Conservation (phyloP, 2,797 vertebrate genomes). For the Malacoctenus gilli region DNA sequence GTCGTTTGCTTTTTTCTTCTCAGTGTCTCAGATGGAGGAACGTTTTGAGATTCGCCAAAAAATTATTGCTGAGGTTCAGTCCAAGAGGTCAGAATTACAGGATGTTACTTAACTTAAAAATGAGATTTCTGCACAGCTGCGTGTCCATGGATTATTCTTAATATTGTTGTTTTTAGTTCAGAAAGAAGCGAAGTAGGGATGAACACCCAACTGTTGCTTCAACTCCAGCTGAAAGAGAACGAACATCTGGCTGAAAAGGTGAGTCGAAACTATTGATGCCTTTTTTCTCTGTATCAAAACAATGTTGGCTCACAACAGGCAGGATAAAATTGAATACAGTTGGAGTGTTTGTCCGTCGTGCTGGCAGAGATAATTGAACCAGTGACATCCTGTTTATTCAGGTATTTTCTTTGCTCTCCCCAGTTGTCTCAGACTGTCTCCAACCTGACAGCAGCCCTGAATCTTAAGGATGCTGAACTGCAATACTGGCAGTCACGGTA, state of each 20-base stretch:
- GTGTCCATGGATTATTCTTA: background rate
- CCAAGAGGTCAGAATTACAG: conserved; percentile 56
- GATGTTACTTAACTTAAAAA: background rate
- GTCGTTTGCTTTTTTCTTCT: conserved; percentile 13
- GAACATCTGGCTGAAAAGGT: conserved; percentile 77
- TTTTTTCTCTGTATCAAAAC: no score
- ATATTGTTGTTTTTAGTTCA: conserved; percentile 50
- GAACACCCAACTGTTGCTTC: conserved; percentile 50
- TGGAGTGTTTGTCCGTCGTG: conserved; percentile 1
- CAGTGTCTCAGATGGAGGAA: conserved; percentile 77
- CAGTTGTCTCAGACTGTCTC: conserved; percentile 79
- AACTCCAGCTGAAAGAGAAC: conserved; percentile 73
- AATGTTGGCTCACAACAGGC: no score
- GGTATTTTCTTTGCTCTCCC: conserved; percentile 5
- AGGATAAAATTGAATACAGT: no score
- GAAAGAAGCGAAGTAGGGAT: conserved; percentile 38
- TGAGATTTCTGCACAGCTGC: background rate
- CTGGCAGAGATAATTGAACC: conserved; percentile 1
- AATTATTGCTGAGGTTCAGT: conserved; percentile 66
- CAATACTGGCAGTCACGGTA: conserved; percentile 83
- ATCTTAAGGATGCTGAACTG: conserved; percentile 81
- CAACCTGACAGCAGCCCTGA: conserved; percentile 73
- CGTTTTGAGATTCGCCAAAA: conserved; percentile 67
- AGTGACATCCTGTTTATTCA: background rate
- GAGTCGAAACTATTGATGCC: conserved; percentile 7